A percentile compares a stretch with the other conserved stretches of the same genome.
Evolutionary conservation across 2,888 invertebrate species (phyloP).

Genomic region (Dynastes tityus): DNA sequence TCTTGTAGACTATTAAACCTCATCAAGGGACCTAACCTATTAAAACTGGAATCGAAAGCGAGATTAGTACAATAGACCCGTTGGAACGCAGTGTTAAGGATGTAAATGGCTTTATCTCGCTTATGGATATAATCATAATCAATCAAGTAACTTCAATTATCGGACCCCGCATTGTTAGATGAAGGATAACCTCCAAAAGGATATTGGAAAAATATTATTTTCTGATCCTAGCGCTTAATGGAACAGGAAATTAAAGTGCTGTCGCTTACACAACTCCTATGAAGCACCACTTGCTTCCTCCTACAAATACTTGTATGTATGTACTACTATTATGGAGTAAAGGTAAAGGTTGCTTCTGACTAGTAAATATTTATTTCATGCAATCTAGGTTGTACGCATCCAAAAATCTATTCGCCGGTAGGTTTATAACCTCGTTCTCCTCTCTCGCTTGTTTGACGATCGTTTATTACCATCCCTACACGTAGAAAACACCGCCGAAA

Average conservation of each 20-base stretch:
- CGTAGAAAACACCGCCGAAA: neutral
- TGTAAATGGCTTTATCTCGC: no score
- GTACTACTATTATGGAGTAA: neutral
- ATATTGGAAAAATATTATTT: no score
- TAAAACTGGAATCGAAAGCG: no score
- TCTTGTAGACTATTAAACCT: no score
- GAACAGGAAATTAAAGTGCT: slow-evolving; percentile 38
- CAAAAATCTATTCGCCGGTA: neutral
- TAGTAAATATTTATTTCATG: neutral
- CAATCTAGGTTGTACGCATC: neutral
- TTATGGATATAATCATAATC: no score
- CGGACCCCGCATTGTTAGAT: no score
- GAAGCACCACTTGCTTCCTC: neutral
- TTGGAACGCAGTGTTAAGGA: no score
- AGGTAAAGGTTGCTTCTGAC: neutral
- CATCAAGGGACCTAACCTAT: no score
- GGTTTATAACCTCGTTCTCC: slow-evolving; percentile 1
- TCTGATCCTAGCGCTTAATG: slow-evolving; percentile 12
- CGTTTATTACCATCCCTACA: neutral
- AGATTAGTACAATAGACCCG: no score
- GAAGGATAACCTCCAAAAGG: no score
- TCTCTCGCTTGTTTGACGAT: neutral
- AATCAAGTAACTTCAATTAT: no score
- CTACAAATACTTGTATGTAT: neutral
- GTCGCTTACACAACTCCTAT: slow-evolving; percentile 30